phyloP scores from a whole-genome alignment of 2,113 vertebrate genomes.

The Carassius auratus region DNA sequence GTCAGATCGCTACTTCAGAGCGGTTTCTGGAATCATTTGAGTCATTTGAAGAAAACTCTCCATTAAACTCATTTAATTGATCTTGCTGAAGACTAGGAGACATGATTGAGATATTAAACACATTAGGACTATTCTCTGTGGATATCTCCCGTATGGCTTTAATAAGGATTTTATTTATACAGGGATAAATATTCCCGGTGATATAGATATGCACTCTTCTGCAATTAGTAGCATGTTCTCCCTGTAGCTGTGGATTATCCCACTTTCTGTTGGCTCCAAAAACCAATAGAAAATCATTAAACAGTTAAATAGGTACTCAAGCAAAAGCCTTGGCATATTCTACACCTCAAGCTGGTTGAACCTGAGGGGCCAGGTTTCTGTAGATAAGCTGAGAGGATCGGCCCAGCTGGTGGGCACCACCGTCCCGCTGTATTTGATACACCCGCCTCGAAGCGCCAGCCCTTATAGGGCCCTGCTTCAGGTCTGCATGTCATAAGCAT shows the following conservation, averaged over 20 bases:
- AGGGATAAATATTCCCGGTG: neutral
- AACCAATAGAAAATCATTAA: slow-evolving; percentile 45
- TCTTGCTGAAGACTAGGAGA: too few relatives aligned
- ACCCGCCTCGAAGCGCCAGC: slow-evolving; percentile 66
- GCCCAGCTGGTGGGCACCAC: slow-evolving; percentile 65
- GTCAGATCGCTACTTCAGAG: too few relatives aligned
- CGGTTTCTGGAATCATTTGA: too few relatives aligned
- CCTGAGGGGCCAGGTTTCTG: slow-evolving; percentile 48
- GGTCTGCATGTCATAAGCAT: slow-evolving; percentile 68
- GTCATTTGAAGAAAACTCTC: too few relatives aligned
- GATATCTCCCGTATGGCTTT: neutral
- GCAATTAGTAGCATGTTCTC: slow-evolving; percentile 22
- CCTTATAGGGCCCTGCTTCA: slow-evolving; percentile 61
- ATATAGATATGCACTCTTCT: slow-evolving; percentile 1
- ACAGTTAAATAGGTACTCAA: slow-evolving; percentile 20
- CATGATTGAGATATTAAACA: too few relatives aligned
- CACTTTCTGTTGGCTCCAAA: slow-evolving; percentile 13
- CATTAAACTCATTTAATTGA: too few relatives aligned
- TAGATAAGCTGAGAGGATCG: slow-evolving; percentile 70
- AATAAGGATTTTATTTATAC: neutral
- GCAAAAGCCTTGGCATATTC: neutral
- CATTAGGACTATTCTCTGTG: neutral
- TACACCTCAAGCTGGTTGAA: slow-evolving; percentile 4
- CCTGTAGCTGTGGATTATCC: slow-evolving; percentile 30
- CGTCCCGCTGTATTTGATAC: slow-evolving; percentile 76